These are phyloP conservation scores for Poecile montanus DNA, from an alignment of 2,797 vertebrate species.

Conservation along the genomic window DNA sequence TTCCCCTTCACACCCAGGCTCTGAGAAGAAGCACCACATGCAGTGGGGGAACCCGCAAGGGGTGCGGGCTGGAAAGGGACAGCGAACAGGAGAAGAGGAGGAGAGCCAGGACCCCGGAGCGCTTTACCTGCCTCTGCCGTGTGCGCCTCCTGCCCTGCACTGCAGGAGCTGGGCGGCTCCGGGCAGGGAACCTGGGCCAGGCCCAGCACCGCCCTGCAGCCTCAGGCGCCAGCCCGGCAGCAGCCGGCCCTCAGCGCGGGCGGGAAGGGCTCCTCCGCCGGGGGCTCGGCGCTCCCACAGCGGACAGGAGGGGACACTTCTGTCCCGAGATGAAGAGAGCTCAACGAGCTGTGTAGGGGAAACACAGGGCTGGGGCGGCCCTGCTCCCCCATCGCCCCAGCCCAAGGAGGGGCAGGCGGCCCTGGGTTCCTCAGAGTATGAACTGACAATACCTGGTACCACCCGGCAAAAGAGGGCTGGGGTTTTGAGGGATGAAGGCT, in stretches of 20 bases:
- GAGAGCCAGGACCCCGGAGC: background rate
- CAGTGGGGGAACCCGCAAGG: background rate
- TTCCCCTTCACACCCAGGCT: background rate
- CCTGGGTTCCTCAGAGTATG: rapidly evolving
- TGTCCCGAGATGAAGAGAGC: rapidly evolving
- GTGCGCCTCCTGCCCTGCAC: rapidly evolving
- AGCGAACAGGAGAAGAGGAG: background rate
- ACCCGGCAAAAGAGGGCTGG: background rate
- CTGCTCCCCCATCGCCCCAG: background rate
- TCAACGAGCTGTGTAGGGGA: rapidly evolving
- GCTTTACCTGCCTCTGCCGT: background rate
- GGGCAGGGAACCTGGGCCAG: background rate
- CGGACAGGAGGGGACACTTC: background rate
- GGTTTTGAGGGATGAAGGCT: background rate
- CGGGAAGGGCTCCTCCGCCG: background rate
- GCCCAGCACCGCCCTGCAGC: background rate
- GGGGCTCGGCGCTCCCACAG: background rate
- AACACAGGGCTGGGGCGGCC: background rate
- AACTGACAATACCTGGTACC: background rate
- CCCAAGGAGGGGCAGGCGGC: rapidly evolving
- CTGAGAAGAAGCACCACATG: background rate
- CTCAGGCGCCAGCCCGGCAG: background rate
- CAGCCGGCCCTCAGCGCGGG: background rate
- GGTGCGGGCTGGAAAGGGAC: background rate
- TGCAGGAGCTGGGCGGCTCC: background rate